These are phyloP conservation scores for Phortica okadai DNA, from an alignment of 2,888 invertebrate genomes.

Conservation along the genomic window DNA sequence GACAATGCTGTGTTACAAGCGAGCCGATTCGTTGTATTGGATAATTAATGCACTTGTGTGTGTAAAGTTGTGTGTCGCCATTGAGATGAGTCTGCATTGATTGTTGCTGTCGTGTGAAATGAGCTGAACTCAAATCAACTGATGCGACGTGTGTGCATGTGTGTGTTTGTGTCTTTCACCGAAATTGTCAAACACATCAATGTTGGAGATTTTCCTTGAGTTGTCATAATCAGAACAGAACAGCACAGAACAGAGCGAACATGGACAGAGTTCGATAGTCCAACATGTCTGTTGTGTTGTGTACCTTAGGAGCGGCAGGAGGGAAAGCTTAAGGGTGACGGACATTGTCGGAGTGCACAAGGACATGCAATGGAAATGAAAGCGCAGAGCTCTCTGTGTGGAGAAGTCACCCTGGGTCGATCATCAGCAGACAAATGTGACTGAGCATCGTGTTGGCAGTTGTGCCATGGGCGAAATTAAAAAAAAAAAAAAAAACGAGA, in stretches of 20 bases:
- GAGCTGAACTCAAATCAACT: neutral
- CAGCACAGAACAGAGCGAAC: conserved; percentile 36
- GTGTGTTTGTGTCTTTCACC: neutral
- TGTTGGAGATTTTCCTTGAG: conserved; percentile 57
- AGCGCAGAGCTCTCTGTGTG: neutral
- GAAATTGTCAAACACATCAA: neutral
- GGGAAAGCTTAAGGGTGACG: neutral
- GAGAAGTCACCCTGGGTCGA: neutral
- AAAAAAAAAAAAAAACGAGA: neutral
- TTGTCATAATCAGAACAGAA: conserved; percentile 67
- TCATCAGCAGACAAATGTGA: neutral
- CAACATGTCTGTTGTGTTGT: neutral
- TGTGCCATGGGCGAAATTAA: neutral
- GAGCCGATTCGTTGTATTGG: neutral
- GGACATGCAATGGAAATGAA: conserved; percentile 8
- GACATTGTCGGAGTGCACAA: conserved; percentile 7
- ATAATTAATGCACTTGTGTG: neutral
- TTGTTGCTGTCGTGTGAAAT: neutral
- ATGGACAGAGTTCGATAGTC: neutral
- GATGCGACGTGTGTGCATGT: neutral
- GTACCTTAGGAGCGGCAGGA: too few species aligned
- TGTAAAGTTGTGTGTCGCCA: neutral
- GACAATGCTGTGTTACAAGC: neutral
- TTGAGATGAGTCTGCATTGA: neutral
- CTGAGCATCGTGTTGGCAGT: neutral